Base-by-base conservation (phyloP, 2,797 vertebrate genomes). In the Pangasius djambal region DNA sequence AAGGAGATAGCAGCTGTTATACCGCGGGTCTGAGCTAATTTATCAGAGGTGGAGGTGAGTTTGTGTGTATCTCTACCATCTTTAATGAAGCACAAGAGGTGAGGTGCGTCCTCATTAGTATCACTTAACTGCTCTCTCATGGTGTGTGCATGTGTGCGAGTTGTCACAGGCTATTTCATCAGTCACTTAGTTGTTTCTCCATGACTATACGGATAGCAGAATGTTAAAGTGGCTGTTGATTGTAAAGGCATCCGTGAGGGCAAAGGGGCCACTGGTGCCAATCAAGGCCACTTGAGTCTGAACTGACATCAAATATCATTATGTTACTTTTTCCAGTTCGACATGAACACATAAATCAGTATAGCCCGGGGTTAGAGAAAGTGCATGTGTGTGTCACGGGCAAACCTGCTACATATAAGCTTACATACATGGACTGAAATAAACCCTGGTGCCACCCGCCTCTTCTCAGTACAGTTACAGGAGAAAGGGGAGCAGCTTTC, bases 351-450 rank as follows among this genome's bases (percentile, higher is more conserved):
- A 88, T 83, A 85, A 88, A 86, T 89, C 83, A 86, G 37, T 87
- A 72, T 85, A 89, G 86, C 85, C 65, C 2, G 6, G 48, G 34
- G 86, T 84, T 89, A 70, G 87, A 72, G 84, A 69, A 87, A 28
- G n/a, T 65, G 74, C 63, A 69, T 22, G 28, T 78, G 40, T 86
- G 83, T 83, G 81, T 83, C 55, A 87, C 40, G 57, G 74, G 69
- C 31, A 86, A 16, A 65, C 16, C 59, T 25, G 31, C 67, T 77
- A 65, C 63, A 83, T 88, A 88, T 67, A 87, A 89, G 31, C 83
- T 55, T 75, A 44, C 86, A 88, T 81, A 88, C 81, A 85, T 63
- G 50, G 85, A 83, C 72, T 61, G 31, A 89, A 89, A 90, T 86
- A 91, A 88, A 87, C 84, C n/a, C 83, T 31, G 77, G 77, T 37